phyloP scores from a whole-genome alignment of 2,113 vertebrate genomes.

The Trichomycterus rosablanca region DNA sequence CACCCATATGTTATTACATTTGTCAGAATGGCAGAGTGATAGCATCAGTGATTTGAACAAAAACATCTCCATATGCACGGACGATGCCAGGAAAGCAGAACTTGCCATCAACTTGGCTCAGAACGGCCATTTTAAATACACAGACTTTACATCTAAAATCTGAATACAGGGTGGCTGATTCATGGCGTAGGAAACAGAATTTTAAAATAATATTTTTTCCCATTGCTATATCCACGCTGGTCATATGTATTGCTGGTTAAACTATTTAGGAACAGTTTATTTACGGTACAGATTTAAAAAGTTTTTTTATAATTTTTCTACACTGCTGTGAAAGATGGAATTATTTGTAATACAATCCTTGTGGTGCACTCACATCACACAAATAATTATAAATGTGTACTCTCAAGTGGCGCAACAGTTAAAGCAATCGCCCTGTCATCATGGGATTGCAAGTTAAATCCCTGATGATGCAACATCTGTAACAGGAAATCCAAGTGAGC shows the following conservation, averaged over 20 bases:
- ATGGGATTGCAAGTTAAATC: no score
- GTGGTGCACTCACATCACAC: no score
- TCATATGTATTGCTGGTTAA: no score
- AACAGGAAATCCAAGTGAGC: no score
- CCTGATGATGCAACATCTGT: no score
- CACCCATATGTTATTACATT: slow-evolving; percentile 52
- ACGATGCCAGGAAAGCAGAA: slow-evolving; percentile 21
- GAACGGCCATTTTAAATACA: slow-evolving; percentile 44
- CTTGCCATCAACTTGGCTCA: slow-evolving; percentile 8
- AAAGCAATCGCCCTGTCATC: no score
- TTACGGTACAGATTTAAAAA: no score
- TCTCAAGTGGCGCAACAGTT: no score
- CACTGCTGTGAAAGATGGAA: no score
- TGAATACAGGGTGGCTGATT: slow-evolving; percentile 12
- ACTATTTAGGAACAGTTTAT: slow-evolving; percentile 5
- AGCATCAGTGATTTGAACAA: slow-evolving; percentile 44
- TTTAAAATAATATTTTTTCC: background rate
- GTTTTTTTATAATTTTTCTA: no score
- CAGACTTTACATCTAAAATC: slow-evolving; percentile 15
- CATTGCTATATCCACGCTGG: background rate
- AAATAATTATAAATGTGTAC: no score
- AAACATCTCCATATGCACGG: slow-evolving; percentile 32
- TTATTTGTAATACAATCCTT: no score
- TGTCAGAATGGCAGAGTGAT: slow-evolving; percentile 48
- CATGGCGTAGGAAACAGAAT: slow-evolving; percentile 3